Evolutionary conservation across 2,797 vertebrate genomes (phyloP).

Genomic region (Picus viridis): DNA sequence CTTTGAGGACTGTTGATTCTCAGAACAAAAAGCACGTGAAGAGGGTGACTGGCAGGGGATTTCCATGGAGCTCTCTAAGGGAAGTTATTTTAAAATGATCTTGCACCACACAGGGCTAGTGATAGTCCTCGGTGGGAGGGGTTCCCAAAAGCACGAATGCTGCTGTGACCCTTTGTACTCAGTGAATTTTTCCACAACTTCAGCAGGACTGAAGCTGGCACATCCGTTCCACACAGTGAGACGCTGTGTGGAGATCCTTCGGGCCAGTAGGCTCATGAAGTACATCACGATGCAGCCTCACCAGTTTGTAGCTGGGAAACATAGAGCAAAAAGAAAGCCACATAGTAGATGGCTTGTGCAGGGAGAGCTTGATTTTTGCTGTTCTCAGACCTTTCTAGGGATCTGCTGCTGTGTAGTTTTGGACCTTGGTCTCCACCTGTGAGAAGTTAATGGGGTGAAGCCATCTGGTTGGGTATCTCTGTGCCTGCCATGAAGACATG

Average conservation of each 20-base stretch:
- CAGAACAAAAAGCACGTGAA: conserved; percentile 59
- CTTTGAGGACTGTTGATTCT: conserved; percentile 54
- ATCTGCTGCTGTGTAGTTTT: not conserved
- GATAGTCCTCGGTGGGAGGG: not conserved
- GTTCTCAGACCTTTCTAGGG: not conserved
- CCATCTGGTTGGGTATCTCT: conserved; percentile 3
- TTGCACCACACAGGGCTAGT: not conserved
- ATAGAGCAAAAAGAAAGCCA: not conserved
- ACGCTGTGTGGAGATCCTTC: not conserved
- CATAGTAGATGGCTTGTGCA: not conserved
- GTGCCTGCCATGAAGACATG: not conserved
- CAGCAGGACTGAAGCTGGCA: not conserved
- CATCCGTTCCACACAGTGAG: not conserved
- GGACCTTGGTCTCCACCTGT: not conserved
- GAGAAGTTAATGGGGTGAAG: conserved; percentile 47
- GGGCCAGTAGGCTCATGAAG: not conserved
- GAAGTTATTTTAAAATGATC: conserved; percentile 47
- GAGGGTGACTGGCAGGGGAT: conserved; percentile 39
- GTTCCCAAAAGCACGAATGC: not conserved
- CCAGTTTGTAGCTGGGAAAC: not conserved
- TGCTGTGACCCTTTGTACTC: not conserved
- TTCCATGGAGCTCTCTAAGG: not conserved
- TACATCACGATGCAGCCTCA: not conserved
- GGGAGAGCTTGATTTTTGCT: not conserved
- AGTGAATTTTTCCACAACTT: not conserved